These are phyloP conservation scores for Montipora sp. DNA, from an alignment of 64 coral and sea anemone genomes.

Conservation along the genomic window DNA sequence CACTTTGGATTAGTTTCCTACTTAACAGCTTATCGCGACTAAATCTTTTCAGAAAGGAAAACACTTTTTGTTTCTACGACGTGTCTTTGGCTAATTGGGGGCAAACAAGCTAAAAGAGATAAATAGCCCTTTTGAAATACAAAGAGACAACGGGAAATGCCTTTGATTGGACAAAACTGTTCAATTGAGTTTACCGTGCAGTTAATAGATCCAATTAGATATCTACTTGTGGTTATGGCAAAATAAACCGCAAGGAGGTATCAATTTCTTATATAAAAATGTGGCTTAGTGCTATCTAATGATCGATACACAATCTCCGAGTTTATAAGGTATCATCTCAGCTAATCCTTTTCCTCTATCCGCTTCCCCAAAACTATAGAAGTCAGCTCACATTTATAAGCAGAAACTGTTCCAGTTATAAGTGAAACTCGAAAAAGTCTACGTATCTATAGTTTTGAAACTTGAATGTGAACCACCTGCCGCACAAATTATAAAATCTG, in stretches of 20 bases:
- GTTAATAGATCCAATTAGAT: not conserved
- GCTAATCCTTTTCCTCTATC: not conserved
- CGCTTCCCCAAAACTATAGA: not conserved
- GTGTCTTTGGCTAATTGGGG: conserved; percentile 36
- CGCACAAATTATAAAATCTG: not conserved
- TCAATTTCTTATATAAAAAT: conserved; percentile 28
- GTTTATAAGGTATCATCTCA: not conserved
- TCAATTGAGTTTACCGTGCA: conserved; percentile 5
- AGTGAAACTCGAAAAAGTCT: not conserved
- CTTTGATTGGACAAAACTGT: not conserved
- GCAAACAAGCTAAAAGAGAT: conserved; percentile 30
- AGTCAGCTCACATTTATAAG: not conserved
- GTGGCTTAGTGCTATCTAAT: conserved; percentile 8
- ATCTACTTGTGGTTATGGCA: not conserved
- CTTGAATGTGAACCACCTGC: conserved; percentile 10
- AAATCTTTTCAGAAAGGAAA: conserved; percentile 25
- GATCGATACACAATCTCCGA: not conserved
- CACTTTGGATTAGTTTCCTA: not conserved
- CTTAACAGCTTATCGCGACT: conserved; percentile 19
- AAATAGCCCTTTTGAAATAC: not conserved
- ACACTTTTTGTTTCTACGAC: conserved; percentile 35
- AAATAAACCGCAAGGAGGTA: conserved; percentile 9
- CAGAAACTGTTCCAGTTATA: not conserved
- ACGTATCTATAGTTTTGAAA: not conserved
- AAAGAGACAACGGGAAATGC: not conserved